Percentiles rank a stretch among this genome's conserved stretches.
These are phyloP conservation scores for Drosophila ochracea DNA, from an alignment of 2,888 invertebrate genomes.

Conservation along the genomic window DNA sequence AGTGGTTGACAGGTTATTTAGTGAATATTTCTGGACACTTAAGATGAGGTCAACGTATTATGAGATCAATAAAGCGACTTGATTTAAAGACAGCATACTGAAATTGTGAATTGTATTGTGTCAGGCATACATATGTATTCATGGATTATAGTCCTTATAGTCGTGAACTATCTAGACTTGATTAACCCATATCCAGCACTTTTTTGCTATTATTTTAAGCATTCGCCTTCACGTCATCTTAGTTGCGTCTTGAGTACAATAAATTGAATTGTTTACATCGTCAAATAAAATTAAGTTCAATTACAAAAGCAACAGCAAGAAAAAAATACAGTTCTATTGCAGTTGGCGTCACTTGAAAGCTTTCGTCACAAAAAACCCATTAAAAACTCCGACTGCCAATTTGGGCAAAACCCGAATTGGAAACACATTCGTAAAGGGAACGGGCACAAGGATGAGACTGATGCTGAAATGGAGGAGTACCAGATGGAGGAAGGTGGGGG, in stretches of 20 bases:
- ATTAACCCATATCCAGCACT: neutral
- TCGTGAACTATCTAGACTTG: neutral
- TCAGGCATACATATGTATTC: neutral
- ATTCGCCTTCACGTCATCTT: neutral
- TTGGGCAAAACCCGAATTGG: conserved; percentile 47
- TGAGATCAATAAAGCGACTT: neutral
- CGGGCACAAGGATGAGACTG: neutral
- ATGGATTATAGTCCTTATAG: neutral
- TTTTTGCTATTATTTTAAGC: neutral
- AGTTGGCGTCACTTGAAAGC: conserved; percentile 15
- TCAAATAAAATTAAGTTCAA: conserved; percentile 57
- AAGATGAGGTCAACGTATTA: conserved; percentile 19
- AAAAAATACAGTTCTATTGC: neutral
- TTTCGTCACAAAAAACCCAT: conserved; percentile 50
- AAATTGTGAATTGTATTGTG: neutral
- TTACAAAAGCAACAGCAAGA: conserved; percentile 22
- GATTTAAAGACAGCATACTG: neutral
- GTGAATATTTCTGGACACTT: neutral
- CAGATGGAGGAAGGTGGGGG: neutral
- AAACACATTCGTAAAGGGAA: conserved; percentile 42
- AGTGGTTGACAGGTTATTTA: conserved; percentile 5
- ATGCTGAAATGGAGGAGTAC: neutral
- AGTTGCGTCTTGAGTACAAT: conserved; percentile 3
- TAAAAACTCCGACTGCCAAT: conserved; percentile 50
- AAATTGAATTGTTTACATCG: conserved; percentile 53